Evolutionary conservation across 1,140 invertebrate species (phyloP).

Genomic region (Pentalonia nigronervosa): DNA sequence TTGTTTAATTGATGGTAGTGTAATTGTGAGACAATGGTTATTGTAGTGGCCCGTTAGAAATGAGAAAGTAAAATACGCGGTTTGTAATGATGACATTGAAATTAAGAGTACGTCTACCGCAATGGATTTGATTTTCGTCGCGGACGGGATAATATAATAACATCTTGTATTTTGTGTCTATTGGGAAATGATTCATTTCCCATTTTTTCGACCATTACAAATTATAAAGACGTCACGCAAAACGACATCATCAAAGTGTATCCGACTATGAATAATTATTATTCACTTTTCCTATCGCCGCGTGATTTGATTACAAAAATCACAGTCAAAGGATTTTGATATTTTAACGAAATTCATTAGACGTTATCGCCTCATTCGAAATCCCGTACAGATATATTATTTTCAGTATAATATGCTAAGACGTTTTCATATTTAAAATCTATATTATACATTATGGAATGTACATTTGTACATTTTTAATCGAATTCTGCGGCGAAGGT

Average conservation of each 20-base stretch:
- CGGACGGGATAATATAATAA: not conserved
- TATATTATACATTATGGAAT: no score
- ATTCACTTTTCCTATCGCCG: conserved; percentile 28
- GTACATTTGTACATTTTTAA: not conserved
- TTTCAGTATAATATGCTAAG: no score
- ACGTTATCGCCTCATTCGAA: not conserved
- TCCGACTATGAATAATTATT: not conserved
- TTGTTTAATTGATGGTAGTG: no score
- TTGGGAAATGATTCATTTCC: conserved; percentile 9
- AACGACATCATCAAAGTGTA: conserved; percentile 7
- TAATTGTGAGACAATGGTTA: no score
- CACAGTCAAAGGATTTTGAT: not conserved
- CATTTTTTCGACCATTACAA: not conserved
- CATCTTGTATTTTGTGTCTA: not conserved
- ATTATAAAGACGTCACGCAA: conserved; percentile 22
- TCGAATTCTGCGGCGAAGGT: not conserved
- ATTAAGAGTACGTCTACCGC: not conserved
- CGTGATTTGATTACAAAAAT: not conserved
- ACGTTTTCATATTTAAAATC: no score
- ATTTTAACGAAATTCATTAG: not conserved
- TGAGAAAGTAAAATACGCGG: conserved; percentile 21
- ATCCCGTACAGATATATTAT: not conserved
- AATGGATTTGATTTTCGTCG: conserved; percentile 29
- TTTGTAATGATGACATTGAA: not conserved
- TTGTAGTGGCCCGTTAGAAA: not conserved